Base-by-base conservation (phyloP, 2,797 vertebrate genomes). In the Ambastaia sidthimunki region DNA sequence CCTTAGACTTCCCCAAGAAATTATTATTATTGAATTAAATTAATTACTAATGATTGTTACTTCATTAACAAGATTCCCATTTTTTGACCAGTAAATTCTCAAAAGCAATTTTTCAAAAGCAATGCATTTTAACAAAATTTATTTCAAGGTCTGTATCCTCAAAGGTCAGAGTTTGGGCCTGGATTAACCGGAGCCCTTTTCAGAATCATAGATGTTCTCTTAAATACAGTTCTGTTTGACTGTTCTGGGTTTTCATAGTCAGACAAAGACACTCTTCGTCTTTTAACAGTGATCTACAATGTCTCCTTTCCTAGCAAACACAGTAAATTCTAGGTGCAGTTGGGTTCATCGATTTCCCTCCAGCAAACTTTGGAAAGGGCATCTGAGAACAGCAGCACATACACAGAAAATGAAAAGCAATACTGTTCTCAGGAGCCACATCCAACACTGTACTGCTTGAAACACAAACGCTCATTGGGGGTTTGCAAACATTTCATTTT, bases 291-390 rank as follows among this genome's bases (percentile, higher is more conserved):
- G 37, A 41, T 41, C 37, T 41, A 41, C 9, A 41, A 41, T 41
- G 37, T 41, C 37, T 41, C 4, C 37, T 41, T 41, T 41, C 7
- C 37, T 41, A n/a, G n/a, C 3, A n/a, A 50, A 19, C 48, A 6
- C 59, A 59, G 34, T 37, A 78, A 28, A 1, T 25, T 28, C 44
- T 52, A 34, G 60, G 55, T 34, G 50, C 55, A 62, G 69, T 60
- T 71, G 25, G 76, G 41, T 62, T 21, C 28, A 78, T 78, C 13
- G 21, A n/a, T 78, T 70, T 78, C 55, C 67, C 76, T 60, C 23
- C 16, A 54, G 75, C 9, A 37, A 70, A 60, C n/a, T 70, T 52
- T 52, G 15, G 15, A 63, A 78, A 78, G 67, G 55, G 76, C 67
- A 78, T 63, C 44, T 62, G 13, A 78, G 23, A 71, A 62, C 75